A percentile compares a stretch with the other conserved stretches of the same genome.
phyloP scores from a whole-genome alignment of 1,140 invertebrate species.

The Camponotus vicinus region DNA sequence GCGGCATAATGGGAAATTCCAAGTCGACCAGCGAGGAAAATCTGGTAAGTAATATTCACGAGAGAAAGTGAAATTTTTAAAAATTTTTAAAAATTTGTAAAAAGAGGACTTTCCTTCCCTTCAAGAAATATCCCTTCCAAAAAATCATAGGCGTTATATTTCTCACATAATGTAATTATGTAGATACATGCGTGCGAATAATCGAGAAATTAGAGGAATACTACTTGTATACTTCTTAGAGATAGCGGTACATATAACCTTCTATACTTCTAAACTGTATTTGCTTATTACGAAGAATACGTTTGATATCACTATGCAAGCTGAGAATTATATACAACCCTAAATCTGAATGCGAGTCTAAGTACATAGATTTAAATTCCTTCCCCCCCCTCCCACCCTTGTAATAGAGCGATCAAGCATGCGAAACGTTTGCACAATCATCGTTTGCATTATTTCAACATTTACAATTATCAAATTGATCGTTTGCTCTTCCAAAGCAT shows the following conservation, averaged over 20 bases:
- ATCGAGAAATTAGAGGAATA: too few relatives aligned
- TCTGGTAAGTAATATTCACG: conserved; percentile 36
- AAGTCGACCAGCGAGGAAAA: conserved; percentile 27
- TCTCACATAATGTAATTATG: background rate
- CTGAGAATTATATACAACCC: background rate
- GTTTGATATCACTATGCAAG: conserved; percentile 31
- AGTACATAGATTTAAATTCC: conserved; percentile 33
- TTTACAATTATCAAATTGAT: conserved; percentile 17
- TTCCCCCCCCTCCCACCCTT: background rate
- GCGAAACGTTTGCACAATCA: background rate
- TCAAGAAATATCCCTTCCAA: too few relatives aligned
- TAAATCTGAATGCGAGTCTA: conserved; percentile 41
- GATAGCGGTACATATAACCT: background rate
- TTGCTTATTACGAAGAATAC: conserved; percentile 6
- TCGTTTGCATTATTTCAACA: conserved; percentile 45
- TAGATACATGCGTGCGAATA: background rate
- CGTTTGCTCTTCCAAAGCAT: background rate
- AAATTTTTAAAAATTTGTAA: background rate
- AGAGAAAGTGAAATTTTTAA: background rate
- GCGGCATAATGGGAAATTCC: conserved; percentile 12
- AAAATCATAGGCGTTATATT: background rate
- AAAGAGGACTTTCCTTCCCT: background rate
- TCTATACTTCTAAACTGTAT: background rate
- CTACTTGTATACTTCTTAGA: too few relatives aligned
- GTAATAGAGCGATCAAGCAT: conserved; percentile 21